Evolutionary conservation across 2,797 vertebrate species (phyloP).

Genomic region (Fundulus diaphanus): DNA sequence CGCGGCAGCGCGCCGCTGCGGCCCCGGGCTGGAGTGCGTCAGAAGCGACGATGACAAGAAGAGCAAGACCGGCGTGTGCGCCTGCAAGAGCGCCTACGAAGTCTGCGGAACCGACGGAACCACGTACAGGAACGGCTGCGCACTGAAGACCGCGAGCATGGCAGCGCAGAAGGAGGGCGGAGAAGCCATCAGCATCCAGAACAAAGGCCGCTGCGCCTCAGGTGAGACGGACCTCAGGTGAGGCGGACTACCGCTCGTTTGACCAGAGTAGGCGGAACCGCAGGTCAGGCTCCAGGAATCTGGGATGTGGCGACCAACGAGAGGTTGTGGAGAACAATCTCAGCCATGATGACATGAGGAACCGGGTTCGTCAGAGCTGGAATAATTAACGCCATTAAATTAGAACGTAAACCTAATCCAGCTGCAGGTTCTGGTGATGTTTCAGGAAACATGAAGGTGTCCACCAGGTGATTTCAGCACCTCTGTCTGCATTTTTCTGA

Average conservation of each 20-base stretch:
- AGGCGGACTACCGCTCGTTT: too few species aligned
- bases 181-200: slow-evolving; percentile 79
- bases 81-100: slow-evolving; percentile 86
- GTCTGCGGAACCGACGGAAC: slow-evolving; percentile 89
- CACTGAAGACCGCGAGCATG: slow-evolving; percentile 84
- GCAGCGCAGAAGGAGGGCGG: slow-evolving; percentile 71
- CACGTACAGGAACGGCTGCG: slow-evolving; percentile 86
- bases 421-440: too few species aligned
- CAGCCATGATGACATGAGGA: too few species aligned
- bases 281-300: not conserved
- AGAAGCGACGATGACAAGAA: slow-evolving; percentile 79
- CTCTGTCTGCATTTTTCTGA: too few species aligned
- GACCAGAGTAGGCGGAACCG: too few species aligned
- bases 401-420: too few species aligned
- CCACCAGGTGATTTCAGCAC: too few species aligned
- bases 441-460: too few species aligned
- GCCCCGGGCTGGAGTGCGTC: slow-evolving; percentile 86
- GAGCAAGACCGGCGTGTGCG: slow-evolving; percentile 83
- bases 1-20: slow-evolving; percentile 78
- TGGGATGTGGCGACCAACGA: too few species aligned
- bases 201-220: slow-evolving; percentile 90
- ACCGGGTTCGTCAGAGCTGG: too few species aligned
- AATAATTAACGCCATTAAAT: too few species aligned
- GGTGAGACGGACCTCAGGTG: slow-evolving; percentile 70
- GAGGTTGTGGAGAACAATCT: too few species aligned